phyloP scores from a whole-genome alignment of 2,113 vertebrate genomes.

The Synodontis membranacea region DNA sequence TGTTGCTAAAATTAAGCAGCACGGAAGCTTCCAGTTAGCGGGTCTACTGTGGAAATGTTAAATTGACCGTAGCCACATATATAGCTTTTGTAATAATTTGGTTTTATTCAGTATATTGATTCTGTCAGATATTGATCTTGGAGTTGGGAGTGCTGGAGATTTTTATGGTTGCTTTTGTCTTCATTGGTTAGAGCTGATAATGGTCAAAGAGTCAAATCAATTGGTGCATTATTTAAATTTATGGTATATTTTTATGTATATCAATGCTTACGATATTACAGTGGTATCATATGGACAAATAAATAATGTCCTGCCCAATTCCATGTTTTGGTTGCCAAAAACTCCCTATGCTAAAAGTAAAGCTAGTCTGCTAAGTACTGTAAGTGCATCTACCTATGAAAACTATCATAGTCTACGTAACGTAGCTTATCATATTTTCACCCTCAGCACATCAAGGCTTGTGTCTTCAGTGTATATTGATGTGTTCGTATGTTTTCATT shows the following conservation, averaged over 20 bases:
- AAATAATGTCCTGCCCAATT: not conserved
- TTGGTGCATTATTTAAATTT: not conserved
- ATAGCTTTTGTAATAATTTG: not conserved
- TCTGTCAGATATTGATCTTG: not conserved
- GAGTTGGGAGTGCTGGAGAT: not conserved
- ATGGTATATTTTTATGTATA: not conserved
- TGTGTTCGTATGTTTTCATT: not conserved
- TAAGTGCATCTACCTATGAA: not conserved
- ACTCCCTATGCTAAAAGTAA: not conserved
- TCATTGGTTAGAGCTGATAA: not conserved
- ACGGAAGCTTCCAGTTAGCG: not conserved
- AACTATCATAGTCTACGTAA: not conserved
- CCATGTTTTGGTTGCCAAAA: not conserved
- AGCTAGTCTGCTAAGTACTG: not conserved
- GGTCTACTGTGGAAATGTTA: not conserved
- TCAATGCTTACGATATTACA: not conserved
- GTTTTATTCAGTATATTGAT: constrained; percentile 11
- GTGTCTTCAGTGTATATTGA: not conserved
- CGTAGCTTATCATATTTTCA: not conserved
- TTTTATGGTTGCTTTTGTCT: not conserved
- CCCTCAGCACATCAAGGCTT: not conserved
- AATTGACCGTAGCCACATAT: not conserved
- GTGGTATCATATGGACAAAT: not conserved
- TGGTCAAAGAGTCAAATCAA: not conserved
- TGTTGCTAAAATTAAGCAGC: not conserved